Evolutionary conservation across 2,113 vertebrate species (phyloP).

Genomic region (Rhinoderma darwinii): DNA sequence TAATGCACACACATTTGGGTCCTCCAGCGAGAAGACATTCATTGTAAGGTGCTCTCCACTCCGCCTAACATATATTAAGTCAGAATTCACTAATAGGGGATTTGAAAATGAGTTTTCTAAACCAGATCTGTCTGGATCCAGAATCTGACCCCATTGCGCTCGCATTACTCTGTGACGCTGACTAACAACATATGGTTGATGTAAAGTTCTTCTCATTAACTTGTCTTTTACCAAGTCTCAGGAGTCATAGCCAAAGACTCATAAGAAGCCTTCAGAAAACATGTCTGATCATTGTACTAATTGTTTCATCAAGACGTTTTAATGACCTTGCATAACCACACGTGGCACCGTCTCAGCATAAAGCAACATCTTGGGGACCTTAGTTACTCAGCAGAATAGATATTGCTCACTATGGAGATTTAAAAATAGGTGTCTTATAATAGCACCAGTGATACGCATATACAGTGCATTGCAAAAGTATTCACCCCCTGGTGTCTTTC

Average conservation of each 20-base stretch:
- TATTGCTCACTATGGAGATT: neutral
- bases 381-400: slow-evolving; percentile 22
- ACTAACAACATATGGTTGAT: slow-evolving; percentile 19
- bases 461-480: too few species aligned
- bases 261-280: slow-evolving; percentile 3
- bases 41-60: too few species aligned
- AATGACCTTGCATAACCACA: slow-evolving; percentile 39
- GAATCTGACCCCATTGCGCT: too few species aligned
- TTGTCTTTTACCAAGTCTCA: neutral
- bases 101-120: too few species aligned
- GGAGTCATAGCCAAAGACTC: neutral
- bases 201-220: slow-evolving; percentile 15
- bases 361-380: neutral
- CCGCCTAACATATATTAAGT: too few species aligned
- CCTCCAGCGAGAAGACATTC: too few species aligned
- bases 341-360: slow-evolving; percentile 13
- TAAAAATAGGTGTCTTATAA: slow-evolving; percentile 13
- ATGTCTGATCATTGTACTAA: slow-evolving; percentile 24
- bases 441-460: neutral
- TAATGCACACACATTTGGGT: too few species aligned
- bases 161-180: too few species aligned
- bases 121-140: too few species aligned
- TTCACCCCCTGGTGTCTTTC: too few species aligned
- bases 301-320: slow-evolving; percentile 21
- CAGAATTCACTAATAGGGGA: too few species aligned